Percentiles rank a stretch among this genome's conserved stretches.
phyloP scores from a whole-genome alignment of 1,140 invertebrate genomes.

The Philopotamus ludificatus region DNA sequence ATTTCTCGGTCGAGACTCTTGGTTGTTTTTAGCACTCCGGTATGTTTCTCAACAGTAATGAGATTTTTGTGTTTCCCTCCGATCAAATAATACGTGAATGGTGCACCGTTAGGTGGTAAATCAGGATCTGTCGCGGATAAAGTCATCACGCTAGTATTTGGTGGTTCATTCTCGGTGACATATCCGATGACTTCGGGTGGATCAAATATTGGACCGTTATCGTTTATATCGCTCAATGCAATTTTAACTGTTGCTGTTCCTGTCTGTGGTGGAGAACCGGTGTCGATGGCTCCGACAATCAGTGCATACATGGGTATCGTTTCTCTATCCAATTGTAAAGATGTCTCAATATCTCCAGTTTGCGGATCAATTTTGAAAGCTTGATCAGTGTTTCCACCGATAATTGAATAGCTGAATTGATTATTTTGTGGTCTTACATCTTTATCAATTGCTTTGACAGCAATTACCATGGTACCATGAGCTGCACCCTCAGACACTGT shows the following conservation, averaged over 20 bases:
- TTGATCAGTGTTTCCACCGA: slow-evolving; percentile 78
- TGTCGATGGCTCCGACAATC: slow-evolving; percentile 88
- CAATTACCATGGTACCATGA: slow-evolving; percentile 70
- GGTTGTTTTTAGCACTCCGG: slow-evolving; percentile 77
- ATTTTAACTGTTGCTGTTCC: slow-evolving; percentile 81
- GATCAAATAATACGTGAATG: slow-evolving; percentile 80
- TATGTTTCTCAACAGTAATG: slow-evolving; percentile 75
- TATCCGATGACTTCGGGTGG: slow-evolving; percentile 68
- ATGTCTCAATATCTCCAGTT: slow-evolving; percentile 78
- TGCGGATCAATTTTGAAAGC: slow-evolving; percentile 88
- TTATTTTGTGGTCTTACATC: slow-evolving; percentile 89
- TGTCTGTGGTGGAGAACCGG: slow-evolving; percentile 81
- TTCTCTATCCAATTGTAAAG: slow-evolving; percentile 78
- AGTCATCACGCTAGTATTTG: slow-evolving; percentile 80
- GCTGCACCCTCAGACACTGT: slow-evolving; percentile 74
- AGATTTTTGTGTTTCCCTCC: slow-evolving; percentile 75
- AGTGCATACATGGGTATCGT: slow-evolving; percentile 72
- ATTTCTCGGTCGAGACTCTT: slow-evolving; percentile 79
- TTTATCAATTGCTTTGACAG: slow-evolving; percentile 85
- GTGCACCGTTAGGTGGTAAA: slow-evolving; percentile 86
- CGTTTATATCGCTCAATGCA: slow-evolving; percentile 82
- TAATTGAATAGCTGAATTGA: slow-evolving; percentile 88
- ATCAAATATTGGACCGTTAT: slow-evolving; percentile 87
- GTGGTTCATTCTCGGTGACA: slow-evolving; percentile 85
- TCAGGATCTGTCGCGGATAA: slow-evolving; percentile 85